Base-by-base conservation (phyloP, 2,888 invertebrate genomes). In the Xestia sexstrigata region DNA sequence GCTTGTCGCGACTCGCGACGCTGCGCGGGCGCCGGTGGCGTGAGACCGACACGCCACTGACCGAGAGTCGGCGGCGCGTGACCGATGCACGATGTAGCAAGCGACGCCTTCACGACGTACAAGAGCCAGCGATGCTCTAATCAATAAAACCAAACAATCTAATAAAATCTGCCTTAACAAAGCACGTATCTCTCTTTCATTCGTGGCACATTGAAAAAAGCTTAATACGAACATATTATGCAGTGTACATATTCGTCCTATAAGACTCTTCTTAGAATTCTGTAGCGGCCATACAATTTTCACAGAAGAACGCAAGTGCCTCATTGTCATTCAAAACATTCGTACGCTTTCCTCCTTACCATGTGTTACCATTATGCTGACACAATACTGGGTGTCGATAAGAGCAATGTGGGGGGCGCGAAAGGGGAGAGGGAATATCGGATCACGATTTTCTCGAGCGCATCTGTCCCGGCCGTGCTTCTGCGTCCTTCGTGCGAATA, bases 11-110 rank as follows among this genome's bases (percentile, higher is more conserved):
- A 88, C 90, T 82, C 30, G 30, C 60, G 60, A 62, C 60, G 60
- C 60, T 62, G 30, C 30, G 60, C 60, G 63, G 52, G 67, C 47
- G 52, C 82, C 35, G 68, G 89, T 78, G 86, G 89, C 91, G 93
- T 91, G 91, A 89, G 93, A 90, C 89, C 90, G 90, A 87, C 92
- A 94, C 95, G 95, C 95, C 94, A 95, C 94, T 95, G 95, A 95
- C 95, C 96, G 95, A 95, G 91, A 93, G 89, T 90, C 93, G 88
- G 78, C 91, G 85, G 92, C 89, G 92, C 94, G 93, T 93, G 92
- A 91, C 94, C 84, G 78, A 89, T 92, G 91, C 93, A 74, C 63
- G 81, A 81, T 78, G 82, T 74, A 91, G 88, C 91, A 85, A 89
- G 87, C 91, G 83, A 89, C 90, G 86, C 86, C 92, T 92, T 92